Base-by-base conservation (phyloP, 2,797 vertebrate genomes). In the Adrianichthys oophorus region DNA sequence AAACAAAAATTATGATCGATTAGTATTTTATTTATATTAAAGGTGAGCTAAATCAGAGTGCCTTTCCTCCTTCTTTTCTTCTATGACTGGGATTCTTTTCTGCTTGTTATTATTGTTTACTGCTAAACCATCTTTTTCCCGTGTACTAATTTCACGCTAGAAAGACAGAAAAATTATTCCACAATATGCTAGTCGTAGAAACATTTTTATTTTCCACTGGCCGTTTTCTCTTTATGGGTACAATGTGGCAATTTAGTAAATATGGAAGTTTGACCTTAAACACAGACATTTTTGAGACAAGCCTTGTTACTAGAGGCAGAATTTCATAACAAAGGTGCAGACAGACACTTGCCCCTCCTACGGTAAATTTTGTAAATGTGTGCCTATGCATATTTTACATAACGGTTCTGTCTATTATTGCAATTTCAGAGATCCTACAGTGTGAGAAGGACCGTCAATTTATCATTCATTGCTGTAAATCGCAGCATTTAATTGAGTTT, bases 401-500 rank as follows among this genome's bases (percentile, higher is more conserved):
- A 74, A 84, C 74, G 65, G 79, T 81, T 85, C 74, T 70, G 78
- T 72, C 82, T 71, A 85, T 87, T 87, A 84, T 87, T 82, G 78
- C 85, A 85, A 70, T 84, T 88, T 85, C 60, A 54, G 76, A 75
- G 82, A 81, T 79, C 78, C 81, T 74, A 79, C 71, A 40, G 80
- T 76, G 86, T 82, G 85, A 85, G 83, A 82, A 85, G 56, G 67
- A 65, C 56, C 48, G 66, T 56, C 83, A 82, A 83, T 89, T 85
- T 85, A 89, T 90, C 87, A 87, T 88, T 86, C 79, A 85, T 88
- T 90, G 85, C 85, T 12, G 65, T 84, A 84, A 90, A 86, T 88
- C 83, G 64, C 83, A 81, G 84, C 79, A 78, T 87, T 87, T 87
- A 86, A 87, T 84, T 90, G 85, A 87, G 79, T 87, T 82, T 86